Base-by-base conservation (phyloP, 2,888 invertebrate genomes). In the Sesia apiformis region DNA sequence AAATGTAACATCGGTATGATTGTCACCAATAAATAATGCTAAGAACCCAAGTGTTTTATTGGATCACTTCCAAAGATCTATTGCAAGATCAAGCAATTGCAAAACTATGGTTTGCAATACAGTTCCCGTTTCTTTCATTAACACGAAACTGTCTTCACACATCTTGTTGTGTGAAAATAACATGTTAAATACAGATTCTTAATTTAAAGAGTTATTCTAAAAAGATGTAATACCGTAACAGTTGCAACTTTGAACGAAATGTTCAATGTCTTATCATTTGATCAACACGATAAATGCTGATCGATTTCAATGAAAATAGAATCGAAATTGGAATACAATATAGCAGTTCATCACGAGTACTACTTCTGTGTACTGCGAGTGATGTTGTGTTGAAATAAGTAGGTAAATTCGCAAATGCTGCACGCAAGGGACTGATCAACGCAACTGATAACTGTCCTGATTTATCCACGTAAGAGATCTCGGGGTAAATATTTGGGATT, bases 381-480 rank as follows among this genome's bases (percentile, higher is more conserved):
- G 55, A 58, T 56, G 58, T 54, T 53, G 55, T 53, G 49, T 65
- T 62, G 58, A 71, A 75, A 75, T 73, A 73, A 23, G 23, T 23
- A 70, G 71, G 74, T 72, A 71, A 76, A 74, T 72, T 64, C 64
- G 64, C 66, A 57, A 64, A 58, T 53, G 59, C 60, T 63, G 64
- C 76, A 79, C 77, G 80, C 78, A 66, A 23, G 23, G 23, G 23
- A 23, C 23, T 23, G 23, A 23, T 23, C 23, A 23, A 23, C 23
- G 23, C 23, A 23, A 23, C 1, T 23, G 23, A 23, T 23, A 23
- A 23, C 23, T 23, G 23, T 23, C 23, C 23, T 23, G 1, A 23
- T 23, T 23, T 23, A 23, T 23, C 23, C 23, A 23, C 23, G 23
- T 23, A 23, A 1, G 23, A 23, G 23, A 23, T 23, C 23, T 23